phyloP scores from a whole-genome alignment of 2,888 invertebrate genomes.

The Campopleginae sp. region DNA sequence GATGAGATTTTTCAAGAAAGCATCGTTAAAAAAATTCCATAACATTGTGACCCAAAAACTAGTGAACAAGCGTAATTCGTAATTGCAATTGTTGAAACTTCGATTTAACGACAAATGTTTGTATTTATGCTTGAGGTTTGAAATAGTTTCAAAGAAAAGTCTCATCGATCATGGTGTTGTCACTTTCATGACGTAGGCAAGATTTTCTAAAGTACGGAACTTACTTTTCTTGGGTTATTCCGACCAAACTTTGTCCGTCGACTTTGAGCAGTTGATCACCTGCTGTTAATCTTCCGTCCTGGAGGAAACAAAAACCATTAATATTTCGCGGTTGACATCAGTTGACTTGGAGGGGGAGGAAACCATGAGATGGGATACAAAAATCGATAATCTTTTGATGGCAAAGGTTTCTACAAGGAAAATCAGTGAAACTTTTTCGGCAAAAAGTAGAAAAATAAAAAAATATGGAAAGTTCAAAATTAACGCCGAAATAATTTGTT shows the following conservation, averaged over 20 bases:
- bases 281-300: constrained; percentile 97
- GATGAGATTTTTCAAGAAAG: too few species aligned
- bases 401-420: not conserved
- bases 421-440: not conserved
- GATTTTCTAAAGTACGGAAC: constrained; percentile 54
- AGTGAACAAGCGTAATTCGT: not conserved
- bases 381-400: not conserved
- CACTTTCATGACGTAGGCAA: not conserved
- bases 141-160: not conserved
- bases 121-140: not conserved
- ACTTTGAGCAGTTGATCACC: constrained; percentile 99
- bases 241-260: constrained; percentile 97
- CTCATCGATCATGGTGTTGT: constrained; percentile 21
- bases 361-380: not conserved
- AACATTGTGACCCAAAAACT: not conserved
- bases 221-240: constrained; percentile 89
- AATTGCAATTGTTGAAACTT: not conserved
- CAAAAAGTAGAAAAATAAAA: not conserved
- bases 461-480: not conserved
- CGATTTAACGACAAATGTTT: too few species aligned
- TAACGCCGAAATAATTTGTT: not conserved
- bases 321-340: not conserved
- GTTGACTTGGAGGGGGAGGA: not conserved
- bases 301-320: constrained; percentile 60
- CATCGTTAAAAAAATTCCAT: not conserved